phyloP scores from a whole-genome alignment of 2,888 invertebrate species.

The Chrysopilus asiliformis region DNA sequence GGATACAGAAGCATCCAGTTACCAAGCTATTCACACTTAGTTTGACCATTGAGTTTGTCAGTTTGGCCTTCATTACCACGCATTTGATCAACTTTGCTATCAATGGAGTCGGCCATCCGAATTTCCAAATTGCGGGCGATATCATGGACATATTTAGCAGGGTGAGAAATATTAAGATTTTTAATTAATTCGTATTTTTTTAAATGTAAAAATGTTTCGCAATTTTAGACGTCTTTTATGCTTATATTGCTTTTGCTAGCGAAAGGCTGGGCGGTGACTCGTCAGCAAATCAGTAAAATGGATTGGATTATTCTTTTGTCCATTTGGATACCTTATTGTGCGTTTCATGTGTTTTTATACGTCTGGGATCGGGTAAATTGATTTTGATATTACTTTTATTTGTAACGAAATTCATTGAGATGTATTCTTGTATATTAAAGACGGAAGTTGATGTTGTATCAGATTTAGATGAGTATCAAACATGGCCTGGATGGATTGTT shows the following conservation, averaged over 20 bases:
- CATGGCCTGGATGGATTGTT: constrained; percentile 94
- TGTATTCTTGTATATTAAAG: constrained; percentile 38
- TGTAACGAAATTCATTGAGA: neutral
- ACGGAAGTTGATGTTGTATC: constrained; percentile 92
- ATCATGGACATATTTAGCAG: constrained; percentile 84
- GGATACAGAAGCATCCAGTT: constrained; percentile 79
- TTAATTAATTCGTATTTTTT: constrained; percentile 4
- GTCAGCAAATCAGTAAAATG: constrained; percentile 78
- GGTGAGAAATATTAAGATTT: constrained; percentile 39
- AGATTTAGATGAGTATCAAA: constrained; percentile 94
- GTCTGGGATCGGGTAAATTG: constrained; percentile 90
- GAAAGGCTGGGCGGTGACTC: constrained; percentile 94
- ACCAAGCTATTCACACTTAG: constrained; percentile 83
- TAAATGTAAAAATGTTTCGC: neutral
- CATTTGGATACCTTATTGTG: constrained; percentile 84
- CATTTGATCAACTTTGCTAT: constrained; percentile 83
- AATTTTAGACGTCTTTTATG: constrained; percentile 79
- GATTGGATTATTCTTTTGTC: constrained; percentile 40
- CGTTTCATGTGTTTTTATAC: constrained; percentile 82
- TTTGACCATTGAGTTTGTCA: constrained; percentile 70
- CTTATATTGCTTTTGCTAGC: constrained; percentile 78
- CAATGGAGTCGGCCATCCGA: constrained; percentile 77
- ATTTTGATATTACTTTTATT: neutral
- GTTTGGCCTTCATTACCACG: constrained; percentile 72
- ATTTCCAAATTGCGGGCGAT: constrained; percentile 76